Conservation (phyloP, 2,797 vertebrate genomes). For the Limnodromus scolopaceus region DNA sequence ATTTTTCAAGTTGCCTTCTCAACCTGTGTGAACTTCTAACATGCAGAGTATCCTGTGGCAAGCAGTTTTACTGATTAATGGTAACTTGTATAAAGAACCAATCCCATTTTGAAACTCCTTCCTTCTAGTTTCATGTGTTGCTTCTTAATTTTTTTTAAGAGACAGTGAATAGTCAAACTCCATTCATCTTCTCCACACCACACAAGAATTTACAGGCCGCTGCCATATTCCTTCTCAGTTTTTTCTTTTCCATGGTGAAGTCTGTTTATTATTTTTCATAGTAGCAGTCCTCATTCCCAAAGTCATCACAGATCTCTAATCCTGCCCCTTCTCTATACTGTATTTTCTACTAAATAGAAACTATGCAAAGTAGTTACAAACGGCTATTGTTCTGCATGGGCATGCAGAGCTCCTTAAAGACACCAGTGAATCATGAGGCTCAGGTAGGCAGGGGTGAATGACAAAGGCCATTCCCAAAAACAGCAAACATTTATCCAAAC, state of each 20-base stretch:
- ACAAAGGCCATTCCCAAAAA: not conserved
- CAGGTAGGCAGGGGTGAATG: not conserved
- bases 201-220: not conserved
- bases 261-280: not conserved
- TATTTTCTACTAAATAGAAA: not conserved
- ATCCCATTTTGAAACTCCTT: not conserved
- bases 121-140: not conserved
- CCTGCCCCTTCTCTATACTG: not conserved
- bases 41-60: not conserved
- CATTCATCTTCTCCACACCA: not conserved
- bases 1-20: not conserved
- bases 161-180: not conserved
- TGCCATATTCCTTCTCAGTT: not conserved
- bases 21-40: not conserved
- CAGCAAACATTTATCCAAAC: not conserved
- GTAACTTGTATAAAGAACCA: not conserved
- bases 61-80: not conserved
- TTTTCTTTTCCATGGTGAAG: not conserved
- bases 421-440: not conserved
- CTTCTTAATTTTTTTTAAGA: not conserved
- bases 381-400: not conserved
- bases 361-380: not conserved
- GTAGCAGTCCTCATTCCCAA: not conserved
- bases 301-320: not conserved
- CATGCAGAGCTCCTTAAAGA: not conserved